phyloP scores from a whole-genome alignment of 2,113 vertebrate species.

The Syngnathus floridae region DNA sequence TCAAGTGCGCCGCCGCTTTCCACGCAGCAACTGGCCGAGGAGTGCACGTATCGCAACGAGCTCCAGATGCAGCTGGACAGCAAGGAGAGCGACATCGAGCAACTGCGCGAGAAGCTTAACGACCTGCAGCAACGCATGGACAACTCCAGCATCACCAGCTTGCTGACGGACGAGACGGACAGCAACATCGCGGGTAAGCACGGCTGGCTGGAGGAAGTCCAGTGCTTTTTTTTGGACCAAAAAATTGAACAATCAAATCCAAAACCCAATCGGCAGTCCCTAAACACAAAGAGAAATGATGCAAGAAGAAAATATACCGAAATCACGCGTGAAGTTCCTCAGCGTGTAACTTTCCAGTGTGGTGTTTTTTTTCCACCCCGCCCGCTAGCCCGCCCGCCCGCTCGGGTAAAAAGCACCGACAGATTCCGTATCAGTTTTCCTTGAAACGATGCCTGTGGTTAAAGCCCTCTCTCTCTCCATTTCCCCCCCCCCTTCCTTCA shows the following conservation, averaged over 20 bases:
- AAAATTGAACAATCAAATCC: not conserved
- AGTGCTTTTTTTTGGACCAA: not conserved
- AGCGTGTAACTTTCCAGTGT: not conserved
- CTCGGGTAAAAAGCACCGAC: not conserved
- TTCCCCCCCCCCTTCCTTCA: conserved; percentile 62
- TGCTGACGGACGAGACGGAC: conserved; percentile 88
- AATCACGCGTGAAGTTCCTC: not conserved
- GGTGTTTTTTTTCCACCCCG: not conserved
- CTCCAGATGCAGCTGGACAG: conserved; percentile 97
- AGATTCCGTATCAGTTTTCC: not conserved
- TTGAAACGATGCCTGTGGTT: conserved; percentile 45
- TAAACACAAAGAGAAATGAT: not conserved
- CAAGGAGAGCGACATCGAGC: conserved; percentile 98
- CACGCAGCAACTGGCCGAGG: conserved; percentile 87
- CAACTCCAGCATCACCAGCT: conserved; percentile 87
- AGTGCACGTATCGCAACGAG: conserved; percentile 85
- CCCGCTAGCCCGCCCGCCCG: not conserved
- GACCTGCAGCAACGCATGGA: conserved; percentile 90
- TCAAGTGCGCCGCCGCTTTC: not conserved
- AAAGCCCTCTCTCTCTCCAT: conserved; percentile 78
- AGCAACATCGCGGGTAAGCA: conserved; percentile 83
- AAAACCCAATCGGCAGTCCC: not conserved
- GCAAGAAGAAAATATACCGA: not conserved
- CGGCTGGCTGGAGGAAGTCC: not conserved
- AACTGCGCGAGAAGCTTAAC: conserved; percentile 84